Evolutionary conservation across 2,888 invertebrate species (phyloP).

Genomic region (Cremastinae sp.): DNA sequence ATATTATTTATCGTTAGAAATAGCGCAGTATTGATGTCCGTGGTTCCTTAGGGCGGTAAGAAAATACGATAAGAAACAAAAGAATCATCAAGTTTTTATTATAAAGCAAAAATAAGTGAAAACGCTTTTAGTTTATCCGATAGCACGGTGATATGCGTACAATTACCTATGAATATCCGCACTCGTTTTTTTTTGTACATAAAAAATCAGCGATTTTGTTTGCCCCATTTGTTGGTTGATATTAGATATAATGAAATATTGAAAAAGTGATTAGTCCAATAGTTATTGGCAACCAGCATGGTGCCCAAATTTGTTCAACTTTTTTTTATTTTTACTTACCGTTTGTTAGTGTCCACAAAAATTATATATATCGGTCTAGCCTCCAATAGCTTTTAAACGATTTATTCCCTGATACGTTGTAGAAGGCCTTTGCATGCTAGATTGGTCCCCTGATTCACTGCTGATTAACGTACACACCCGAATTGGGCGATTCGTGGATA

Average conservation of each 20-base stretch:
- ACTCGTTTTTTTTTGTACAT: conserved; percentile 51
- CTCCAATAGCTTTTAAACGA: conserved; percentile 56
- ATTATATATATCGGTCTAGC: conserved; percentile 47
- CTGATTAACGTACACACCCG: conserved; percentile 57
- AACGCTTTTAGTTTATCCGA: conserved; percentile 42
- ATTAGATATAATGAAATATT: conserved; percentile 1
- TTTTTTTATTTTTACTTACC: conserved; percentile 49
- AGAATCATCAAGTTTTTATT: background rate
- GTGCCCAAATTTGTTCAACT: conserved; percentile 55
- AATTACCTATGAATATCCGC: conserved; percentile 58
- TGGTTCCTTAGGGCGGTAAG: conserved; percentile 30
- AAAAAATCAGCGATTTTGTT: background rate
- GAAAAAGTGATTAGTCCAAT: conserved; percentile 34
- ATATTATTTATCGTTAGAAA: conserved; percentile 45
- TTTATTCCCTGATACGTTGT: conserved; percentile 71
- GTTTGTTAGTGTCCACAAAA: conserved; percentile 64
- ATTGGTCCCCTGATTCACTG: conserved; percentile 62
- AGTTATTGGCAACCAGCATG: conserved; percentile 59
- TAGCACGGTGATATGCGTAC: conserved; percentile 58
- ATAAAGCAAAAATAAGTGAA: conserved; percentile 1
- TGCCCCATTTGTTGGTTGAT: conserved; percentile 11
- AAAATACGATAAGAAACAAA: conserved; percentile 7
- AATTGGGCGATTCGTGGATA: conserved; percentile 43
- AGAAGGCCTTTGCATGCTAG: conserved; percentile 77
- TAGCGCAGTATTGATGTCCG: conserved; percentile 46